Percentiles rank a stretch among this genome's conserved stretches.
These are phyloP conservation scores for Thalassophryne amazonica DNA, from an alignment of 2,797 vertebrate species.

Conservation along the genomic window DNA sequence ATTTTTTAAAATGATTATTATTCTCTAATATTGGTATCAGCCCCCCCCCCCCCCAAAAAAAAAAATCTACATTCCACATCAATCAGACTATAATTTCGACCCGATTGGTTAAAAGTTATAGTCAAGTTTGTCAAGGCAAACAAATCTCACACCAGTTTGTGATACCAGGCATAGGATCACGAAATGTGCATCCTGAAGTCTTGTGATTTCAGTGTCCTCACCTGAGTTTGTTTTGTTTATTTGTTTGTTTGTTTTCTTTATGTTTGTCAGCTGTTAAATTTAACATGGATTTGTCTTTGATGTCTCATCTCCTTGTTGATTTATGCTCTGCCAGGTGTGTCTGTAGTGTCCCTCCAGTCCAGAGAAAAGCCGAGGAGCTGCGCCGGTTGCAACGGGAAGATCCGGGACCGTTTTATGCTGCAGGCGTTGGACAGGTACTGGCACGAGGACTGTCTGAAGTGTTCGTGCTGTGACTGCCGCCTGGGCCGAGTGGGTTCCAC, in stretches of 20 bases:
- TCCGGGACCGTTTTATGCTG: conserved; percentile 97
- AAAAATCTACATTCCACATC: too few relatives aligned
- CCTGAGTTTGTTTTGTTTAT: too few relatives aligned
- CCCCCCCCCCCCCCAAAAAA: too few relatives aligned
- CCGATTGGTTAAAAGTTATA: too few relatives aligned
- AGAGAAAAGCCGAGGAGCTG: conserved; percentile 96
- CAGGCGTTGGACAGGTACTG: conserved; percentile 97
- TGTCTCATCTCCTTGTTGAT: background rate
- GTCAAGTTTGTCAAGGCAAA: too few relatives aligned
- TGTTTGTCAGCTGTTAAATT: background rate
- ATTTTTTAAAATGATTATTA: too few relatives aligned
- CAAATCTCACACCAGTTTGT: too few relatives aligned
- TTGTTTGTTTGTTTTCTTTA: background rate
- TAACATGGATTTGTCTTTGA: background rate
- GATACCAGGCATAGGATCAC: too few relatives aligned
- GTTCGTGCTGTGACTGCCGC: conserved; percentile 97
- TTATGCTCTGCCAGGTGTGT: conserved; percentile 80
- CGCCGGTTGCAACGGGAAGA: conserved; percentile 94
- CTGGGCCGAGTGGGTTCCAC: conserved; percentile 95
- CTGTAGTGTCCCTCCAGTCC: conserved; percentile 93
- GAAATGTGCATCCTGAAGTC: too few relatives aligned
- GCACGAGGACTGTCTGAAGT: conserved; percentile 98
- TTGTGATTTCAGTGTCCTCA: background rate
- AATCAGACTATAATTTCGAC: too few relatives aligned
- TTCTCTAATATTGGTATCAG: too few relatives aligned